These are phyloP conservation scores for Temnothorax nylanderi DNA, from an alignment of 1,140 invertebrate species.

Conservation along the genomic window DNA sequence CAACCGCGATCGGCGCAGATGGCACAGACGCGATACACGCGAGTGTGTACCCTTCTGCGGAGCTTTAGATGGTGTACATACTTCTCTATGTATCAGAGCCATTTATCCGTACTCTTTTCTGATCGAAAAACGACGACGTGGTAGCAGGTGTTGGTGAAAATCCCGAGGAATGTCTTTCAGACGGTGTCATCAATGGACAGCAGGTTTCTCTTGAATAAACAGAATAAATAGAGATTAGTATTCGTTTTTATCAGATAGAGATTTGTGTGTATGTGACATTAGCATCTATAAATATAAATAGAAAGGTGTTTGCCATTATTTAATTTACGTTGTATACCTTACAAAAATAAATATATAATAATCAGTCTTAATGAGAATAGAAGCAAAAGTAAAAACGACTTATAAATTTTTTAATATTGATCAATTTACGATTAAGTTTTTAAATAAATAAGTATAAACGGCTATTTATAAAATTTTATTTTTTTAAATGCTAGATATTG, in stretches of 20 bases:
- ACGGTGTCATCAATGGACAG: not conserved
- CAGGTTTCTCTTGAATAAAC: not conserved
- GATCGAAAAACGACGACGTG: conserved; percentile 54
- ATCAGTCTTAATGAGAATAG: conserved; percentile 6
- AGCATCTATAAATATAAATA: not conserved
- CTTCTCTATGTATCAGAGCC: conserved; percentile 30
- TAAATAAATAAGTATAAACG: not conserved
- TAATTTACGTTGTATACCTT: not conserved
- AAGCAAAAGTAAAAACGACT: not conserved
- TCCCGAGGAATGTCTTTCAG: conserved; percentile 42
- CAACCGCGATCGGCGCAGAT: conserved; percentile 81
- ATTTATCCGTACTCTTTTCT: conserved; percentile 57
- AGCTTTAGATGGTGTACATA: conserved; percentile 42
- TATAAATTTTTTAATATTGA: not conserved
- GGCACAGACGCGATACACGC: conserved; percentile 67
- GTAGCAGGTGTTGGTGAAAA: conserved; percentile 57
- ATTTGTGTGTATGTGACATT: not conserved
- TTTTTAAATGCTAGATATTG: not conserved
- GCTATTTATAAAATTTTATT: not conserved
- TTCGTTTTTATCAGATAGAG: not conserved
- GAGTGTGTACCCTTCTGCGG: conserved; percentile 43
- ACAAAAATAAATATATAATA: not conserved
- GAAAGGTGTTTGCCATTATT: not conserved
- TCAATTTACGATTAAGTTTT: not conserved
- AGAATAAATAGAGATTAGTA: conserved; percentile 28